Percentiles rank a stretch among this genome's conserved stretches.
phyloP scores from a whole-genome alignment of 92 coral and sea anemone genomes.

The Parazoanthus atlanticus region DNA sequence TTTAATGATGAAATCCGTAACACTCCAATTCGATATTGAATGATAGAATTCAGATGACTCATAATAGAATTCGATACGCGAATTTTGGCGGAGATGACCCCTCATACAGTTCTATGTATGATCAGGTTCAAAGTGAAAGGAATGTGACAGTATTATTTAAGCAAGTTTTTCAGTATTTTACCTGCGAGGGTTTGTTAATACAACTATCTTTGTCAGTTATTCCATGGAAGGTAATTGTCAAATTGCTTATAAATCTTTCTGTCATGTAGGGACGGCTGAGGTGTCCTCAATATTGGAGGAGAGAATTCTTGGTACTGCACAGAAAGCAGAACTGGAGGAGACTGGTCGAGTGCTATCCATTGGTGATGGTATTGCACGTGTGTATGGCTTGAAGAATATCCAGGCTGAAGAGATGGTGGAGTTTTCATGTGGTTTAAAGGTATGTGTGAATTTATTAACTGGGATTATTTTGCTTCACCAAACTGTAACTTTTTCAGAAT shows the following conservation, averaged over 20 bases:
- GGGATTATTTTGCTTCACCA: neutral
- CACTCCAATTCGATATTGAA: no score
- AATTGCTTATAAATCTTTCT: neutral
- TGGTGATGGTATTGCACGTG: constrained; percentile 99
- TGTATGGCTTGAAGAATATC: constrained; percentile 97
- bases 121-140: neutral
- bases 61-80: no score
- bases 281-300: constrained; percentile 95
- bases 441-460: neutral
- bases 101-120: neutral
- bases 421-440: constrained; percentile 98
- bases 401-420: constrained; percentile 99
- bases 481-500: neutral
- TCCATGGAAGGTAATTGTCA: neutral
- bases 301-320: constrained; percentile 91
- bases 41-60: no score
- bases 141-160: no score
- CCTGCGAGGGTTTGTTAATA: no score
- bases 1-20: no score
- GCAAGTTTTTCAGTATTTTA: no score
- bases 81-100: no score
- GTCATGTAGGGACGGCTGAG: constrained; percentile 87
- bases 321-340: constrained; percentile 98
- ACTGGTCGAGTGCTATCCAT: constrained; percentile 98
- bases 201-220: no score